phyloP scores from a whole-genome alignment of 2,888 invertebrate genomes.

The Schrankia costaestrigalis region DNA sequence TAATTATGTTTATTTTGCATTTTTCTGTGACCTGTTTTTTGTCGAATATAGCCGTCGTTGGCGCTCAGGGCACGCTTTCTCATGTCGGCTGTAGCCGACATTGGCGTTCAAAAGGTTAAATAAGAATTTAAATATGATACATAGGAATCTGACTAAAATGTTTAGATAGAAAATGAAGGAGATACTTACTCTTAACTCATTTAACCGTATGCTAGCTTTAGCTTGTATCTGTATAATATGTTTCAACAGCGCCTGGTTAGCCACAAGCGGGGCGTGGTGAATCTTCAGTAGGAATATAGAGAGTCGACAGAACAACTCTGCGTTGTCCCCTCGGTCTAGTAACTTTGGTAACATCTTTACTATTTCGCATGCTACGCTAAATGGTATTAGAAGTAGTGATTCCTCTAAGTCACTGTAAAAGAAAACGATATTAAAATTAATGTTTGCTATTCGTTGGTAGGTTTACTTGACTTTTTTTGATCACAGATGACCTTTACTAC shows the following conservation, averaged over 20 bases:
- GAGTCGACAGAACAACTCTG: slow-evolving; percentile 89
- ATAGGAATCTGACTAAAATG: no score
- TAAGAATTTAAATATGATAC: no score
- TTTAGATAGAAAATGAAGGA: neutral
- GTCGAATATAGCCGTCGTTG: no score
- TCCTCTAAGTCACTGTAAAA: slow-evolving; percentile 93
- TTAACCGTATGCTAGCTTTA: slow-evolving; percentile 78
- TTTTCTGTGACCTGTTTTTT: no score
- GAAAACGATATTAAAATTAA: neutral
- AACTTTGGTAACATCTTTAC: slow-evolving; percentile 86
- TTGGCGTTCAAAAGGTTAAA: no score
- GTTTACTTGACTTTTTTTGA: no score
- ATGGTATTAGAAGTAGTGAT: slow-evolving; percentile 91
- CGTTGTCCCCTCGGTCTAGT: slow-evolving; percentile 84
- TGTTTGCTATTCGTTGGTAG: neutral
- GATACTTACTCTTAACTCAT: slow-evolving; percentile 81
- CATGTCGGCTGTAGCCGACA: no score
- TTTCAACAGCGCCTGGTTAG: slow-evolving; percentile 84
- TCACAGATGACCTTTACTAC: neutral
- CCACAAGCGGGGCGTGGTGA: slow-evolving; percentile 89
- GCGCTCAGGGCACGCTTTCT: no score
- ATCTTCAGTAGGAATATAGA: slow-evolving; percentile 88
- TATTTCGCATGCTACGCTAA: slow-evolving; percentile 89
- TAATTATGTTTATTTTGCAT: neutral
- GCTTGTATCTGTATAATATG: slow-evolving; percentile 83